phyloP scores from a whole-genome alignment of 2,113 vertebrate genomes.

The Nesoenas mayeri region DNA sequence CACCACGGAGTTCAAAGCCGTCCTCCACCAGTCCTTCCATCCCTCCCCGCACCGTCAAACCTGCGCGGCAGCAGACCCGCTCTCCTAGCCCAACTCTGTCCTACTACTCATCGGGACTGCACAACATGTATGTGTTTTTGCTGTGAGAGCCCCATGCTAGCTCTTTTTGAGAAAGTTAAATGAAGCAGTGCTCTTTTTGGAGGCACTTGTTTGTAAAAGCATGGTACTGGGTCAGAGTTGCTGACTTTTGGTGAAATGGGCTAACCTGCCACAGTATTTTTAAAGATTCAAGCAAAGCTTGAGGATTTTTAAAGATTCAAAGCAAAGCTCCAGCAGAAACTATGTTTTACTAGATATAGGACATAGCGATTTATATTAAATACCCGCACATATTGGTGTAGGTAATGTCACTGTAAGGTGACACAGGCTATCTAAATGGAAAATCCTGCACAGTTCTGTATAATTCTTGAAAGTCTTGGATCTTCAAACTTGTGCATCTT shows the following conservation, averaged over 20 bases:
- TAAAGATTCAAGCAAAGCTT: background rate
- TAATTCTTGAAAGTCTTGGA: background rate
- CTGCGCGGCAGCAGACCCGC: conserved; percentile 86
- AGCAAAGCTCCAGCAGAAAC: background rate
- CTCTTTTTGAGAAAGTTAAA: background rate
- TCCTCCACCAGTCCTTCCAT: conserved; percentile 81
- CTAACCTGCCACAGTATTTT: background rate
- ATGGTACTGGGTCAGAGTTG: background rate
- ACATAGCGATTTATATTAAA: background rate
- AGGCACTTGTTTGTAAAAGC: background rate
- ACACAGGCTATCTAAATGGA: background rate
- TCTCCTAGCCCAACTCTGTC: conserved; percentile 97
- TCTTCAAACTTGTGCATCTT: background rate
- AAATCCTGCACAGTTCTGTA: background rate
- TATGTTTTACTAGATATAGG: background rate
- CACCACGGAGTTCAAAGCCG: conserved; percentile 91
- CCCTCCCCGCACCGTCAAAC: conserved; percentile 81
- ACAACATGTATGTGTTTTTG: conserved; percentile 88
- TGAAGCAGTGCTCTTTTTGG: background rate
- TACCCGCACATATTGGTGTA: background rate
- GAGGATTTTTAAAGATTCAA: background rate
- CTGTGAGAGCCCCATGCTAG: background rate
- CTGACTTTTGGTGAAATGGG: background rate
- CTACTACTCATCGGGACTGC: conserved; percentile 97
- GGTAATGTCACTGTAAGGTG: background rate